These are phyloP conservation scores for Scarus forsteni DNA, from an alignment of 2,797 vertebrate genomes.

Conservation along the genomic window DNA sequence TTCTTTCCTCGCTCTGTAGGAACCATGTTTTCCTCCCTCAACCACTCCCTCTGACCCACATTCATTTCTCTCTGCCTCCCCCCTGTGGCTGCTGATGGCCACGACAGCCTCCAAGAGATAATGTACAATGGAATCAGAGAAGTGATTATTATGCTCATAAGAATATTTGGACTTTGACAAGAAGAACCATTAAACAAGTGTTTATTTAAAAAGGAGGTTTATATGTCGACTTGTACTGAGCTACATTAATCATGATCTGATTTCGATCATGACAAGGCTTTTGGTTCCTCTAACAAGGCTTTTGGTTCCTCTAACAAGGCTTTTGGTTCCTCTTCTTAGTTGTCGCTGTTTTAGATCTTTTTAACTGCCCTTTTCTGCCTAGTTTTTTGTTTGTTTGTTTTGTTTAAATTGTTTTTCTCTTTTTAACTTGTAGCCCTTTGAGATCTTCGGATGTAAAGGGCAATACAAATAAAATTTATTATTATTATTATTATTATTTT, in stretches of 20 bases:
- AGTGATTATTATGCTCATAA: neutral
- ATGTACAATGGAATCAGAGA: neutral
- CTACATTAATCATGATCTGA: neutral
- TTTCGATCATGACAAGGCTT: too few species aligned
- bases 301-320: too few species aligned
- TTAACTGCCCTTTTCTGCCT: too few species aligned
- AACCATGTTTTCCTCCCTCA: constrained; percentile 57
- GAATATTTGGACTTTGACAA: neutral
- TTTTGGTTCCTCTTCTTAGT: too few species aligned
- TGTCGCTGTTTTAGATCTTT: too few species aligned
- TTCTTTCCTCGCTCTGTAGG: constrained; percentile 13
- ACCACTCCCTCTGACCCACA: constrained; percentile 66
- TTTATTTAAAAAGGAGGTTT: neutral
- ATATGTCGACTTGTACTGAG: neutral
- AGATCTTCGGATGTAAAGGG: too few species aligned
- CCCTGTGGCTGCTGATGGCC: constrained; percentile 33
- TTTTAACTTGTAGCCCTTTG: too few species aligned
- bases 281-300: too few species aligned
- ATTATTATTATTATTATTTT: too few species aligned
- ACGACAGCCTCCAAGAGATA: neutral
- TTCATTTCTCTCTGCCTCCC: constrained; percentile 67
- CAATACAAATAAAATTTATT: too few species aligned
- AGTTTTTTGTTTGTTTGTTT: too few species aligned
- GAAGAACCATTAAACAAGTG: neutral
- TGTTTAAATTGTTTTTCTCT: too few species aligned